Evolutionary conservation across 1,140 invertebrate species (phyloP).

Genomic region (Cepaea nemoralis): DNA sequence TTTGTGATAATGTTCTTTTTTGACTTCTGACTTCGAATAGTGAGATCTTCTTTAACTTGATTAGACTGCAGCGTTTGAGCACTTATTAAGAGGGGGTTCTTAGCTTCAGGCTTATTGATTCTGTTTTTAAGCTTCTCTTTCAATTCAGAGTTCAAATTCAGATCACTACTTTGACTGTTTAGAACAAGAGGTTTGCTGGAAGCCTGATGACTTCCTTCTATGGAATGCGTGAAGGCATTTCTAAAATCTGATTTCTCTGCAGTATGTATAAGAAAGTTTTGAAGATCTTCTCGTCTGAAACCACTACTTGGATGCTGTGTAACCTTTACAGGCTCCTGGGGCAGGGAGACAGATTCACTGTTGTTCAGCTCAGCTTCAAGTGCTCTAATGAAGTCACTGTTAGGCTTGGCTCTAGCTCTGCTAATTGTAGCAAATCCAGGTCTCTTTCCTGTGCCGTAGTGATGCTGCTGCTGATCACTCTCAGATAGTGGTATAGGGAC

Average conservation of each 20-base stretch:
- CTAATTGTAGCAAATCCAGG: constrained; percentile 43
- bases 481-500: constrained; percentile 20
- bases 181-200: too few species aligned
- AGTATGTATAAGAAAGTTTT: constrained; percentile 24
- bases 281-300: constrained; percentile 18
- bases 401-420: constrained; percentile 35
- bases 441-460: constrained; percentile 5
- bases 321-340: not conserved
- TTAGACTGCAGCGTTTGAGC: not conserved
- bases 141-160: not conserved
- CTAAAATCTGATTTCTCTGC: constrained; percentile 5
- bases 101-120: not conserved
- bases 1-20: constrained; percentile 41
- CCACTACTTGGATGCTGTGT: not conserved
- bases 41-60: not conserved
- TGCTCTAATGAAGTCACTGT: not conserved
- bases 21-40: not conserved
- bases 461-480: constrained; percentile 31
- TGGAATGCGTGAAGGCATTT: not conserved
- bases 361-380: not conserved
- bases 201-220: too few species aligned
- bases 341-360: not conserved
- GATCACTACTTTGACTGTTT: not conserved
- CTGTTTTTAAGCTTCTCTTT: not conserved
- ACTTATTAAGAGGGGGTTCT: not conserved